Percentiles rank a stretch among this genome's conserved stretches.
These are phyloP conservation scores for Rhamnusium bicolor DNA, from an alignment of 2,888 invertebrate genomes.

Conservation along the genomic window DNA sequence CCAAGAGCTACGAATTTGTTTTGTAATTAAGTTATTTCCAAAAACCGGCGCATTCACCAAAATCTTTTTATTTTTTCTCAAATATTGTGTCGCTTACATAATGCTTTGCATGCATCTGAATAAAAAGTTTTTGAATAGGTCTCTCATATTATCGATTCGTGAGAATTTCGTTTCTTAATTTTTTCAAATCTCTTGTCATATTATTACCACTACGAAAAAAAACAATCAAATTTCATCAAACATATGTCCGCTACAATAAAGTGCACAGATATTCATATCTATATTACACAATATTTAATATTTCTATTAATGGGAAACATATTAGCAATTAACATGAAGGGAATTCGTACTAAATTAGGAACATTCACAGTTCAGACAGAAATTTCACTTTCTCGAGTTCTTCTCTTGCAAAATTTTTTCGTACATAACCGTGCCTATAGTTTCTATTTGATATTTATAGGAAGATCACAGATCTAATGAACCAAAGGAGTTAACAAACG, in stretches of 20 bases:
- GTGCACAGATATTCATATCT: neutral
- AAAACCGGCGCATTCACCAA: too few relatives aligned
- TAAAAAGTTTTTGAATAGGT: too few relatives aligned
- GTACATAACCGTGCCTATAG: neutral
- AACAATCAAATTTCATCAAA: neutral
- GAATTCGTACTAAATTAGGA: neutral
- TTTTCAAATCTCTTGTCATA: too few relatives aligned
- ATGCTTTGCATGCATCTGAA: too few relatives aligned
- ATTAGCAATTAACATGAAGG: neutral
- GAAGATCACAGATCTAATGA: neutral
- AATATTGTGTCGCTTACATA: too few relatives aligned
- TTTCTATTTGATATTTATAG: neutral
- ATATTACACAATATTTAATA: neutral
- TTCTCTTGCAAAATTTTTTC: neutral
- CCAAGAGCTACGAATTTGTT: too few relatives aligned
- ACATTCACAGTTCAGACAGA: neutral
- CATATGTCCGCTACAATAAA: neutral
- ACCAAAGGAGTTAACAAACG: neutral
- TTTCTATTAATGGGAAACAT: neutral
- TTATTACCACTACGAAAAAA: too few relatives aligned
- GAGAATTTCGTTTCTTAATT: too few relatives aligned
- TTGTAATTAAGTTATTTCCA: too few relatives aligned
- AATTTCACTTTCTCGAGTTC: neutral
- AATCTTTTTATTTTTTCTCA: too few relatives aligned
- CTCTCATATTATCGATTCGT: too few relatives aligned